These are phyloP conservation scores for Agrochola lota DNA, from an alignment of 2,888 invertebrate genomes.

Conservation along the genomic window DNA sequence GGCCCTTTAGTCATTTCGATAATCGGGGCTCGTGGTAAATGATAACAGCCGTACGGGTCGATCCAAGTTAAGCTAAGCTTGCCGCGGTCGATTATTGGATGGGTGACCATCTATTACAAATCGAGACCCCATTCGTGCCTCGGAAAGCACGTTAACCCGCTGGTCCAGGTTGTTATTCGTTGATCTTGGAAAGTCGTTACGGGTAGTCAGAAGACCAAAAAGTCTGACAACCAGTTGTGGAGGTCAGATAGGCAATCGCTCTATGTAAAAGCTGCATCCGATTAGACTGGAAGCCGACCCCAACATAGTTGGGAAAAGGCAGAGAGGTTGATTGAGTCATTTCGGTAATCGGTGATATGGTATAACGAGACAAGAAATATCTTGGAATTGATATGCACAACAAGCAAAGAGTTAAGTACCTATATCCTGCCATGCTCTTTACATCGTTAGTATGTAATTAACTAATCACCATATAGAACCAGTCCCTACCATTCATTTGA, in stretches of 20 bases:
- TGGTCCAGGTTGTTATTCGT: background rate
- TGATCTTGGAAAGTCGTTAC: background rate
- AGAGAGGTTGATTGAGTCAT: background rate
- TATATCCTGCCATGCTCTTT: background rate
- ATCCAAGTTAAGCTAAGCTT: too few species aligned
- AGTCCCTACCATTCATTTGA: background rate
- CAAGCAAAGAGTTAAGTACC: background rate
- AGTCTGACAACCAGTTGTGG: background rate
- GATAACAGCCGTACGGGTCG: too few species aligned
- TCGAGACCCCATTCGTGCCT: too few species aligned
- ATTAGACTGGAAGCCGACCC: background rate
- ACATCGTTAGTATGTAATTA: constrained; percentile 24
- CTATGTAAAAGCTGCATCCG: background rate
- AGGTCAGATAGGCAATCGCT: background rate
- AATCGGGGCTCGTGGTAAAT: too few species aligned
- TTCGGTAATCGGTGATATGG: background rate
- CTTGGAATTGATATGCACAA: background rate
- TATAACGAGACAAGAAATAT: too few species aligned
- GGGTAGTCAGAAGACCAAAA: background rate
- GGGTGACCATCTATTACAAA: too few species aligned
- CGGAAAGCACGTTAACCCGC: too few species aligned
- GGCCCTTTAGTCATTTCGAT: background rate
- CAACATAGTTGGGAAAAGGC: background rate
- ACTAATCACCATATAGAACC: constrained; percentile 6
- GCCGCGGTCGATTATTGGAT: too few species aligned